Evolutionary conservation across 2,888 invertebrate species (phyloP), one percentile per base, ranked within the genome.

Genomic region (Abscondita cerata): DNA sequence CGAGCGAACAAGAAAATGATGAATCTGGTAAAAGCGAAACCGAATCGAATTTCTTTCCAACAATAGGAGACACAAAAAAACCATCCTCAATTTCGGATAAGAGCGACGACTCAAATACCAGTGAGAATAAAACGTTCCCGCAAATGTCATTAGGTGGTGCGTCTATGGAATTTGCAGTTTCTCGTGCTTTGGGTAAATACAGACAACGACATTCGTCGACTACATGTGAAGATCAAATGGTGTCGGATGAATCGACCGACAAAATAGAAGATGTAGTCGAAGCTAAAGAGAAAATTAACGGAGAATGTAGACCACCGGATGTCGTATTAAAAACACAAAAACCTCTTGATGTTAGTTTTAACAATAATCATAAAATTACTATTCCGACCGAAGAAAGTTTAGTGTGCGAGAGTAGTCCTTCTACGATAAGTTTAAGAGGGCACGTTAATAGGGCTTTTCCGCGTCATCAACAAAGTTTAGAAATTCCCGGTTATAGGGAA

Each of bases 111-210:
- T 84, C 81, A 48, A 82, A 80, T 64, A 83, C 83, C 68, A 81
- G 83, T 1, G 86, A 85, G 58, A 84, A 72, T 53, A 78, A 78
- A 68, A 80, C 80, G 8, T 77, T 85, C 40, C 84, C 85, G 2
- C 82, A 83, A n/a, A 83, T 86, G n/a, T 77, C 82, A 6, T 72
- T 84, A 9, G 83, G 86, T 62, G 87, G 88, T 15, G 86, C 90
- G 12, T 89, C 90, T 8, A 90, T 92, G 86, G 93, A 93, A 76
- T 93, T 93, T 78, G 92, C 92, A 0, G 93, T 92, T 0, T 92
- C 92, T 0, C 81, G 92, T 73, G 92, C 92, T 0, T 80, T 93
- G 18, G 92, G 92, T 18, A 92, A 91, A 80, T 93, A 92, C 75
- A 83, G 92, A 46, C 85, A 91, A 68, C 85, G 91, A 68, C 83